Evolutionary conservation across 2,797 vertebrate species (phyloP), one percentile per base, ranked within the genome.

Genomic region (Pangasius sanitwongsei): DNA sequence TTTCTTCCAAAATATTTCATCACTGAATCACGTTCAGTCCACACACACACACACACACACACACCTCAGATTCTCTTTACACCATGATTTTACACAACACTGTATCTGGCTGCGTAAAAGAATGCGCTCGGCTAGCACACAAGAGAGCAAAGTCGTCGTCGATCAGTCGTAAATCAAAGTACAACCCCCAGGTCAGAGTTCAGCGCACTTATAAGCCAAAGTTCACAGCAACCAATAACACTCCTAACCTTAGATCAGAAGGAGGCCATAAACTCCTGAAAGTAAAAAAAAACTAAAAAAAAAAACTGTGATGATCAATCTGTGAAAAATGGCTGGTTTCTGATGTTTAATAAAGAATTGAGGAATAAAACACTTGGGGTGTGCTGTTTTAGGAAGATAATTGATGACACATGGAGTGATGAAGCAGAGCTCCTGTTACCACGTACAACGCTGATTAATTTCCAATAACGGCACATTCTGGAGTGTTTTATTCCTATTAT

Each of bases 111-210:
- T 57, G 80, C 1, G 16, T 41, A 15, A 28, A 69, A 80, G 50
- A 83, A 77, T 89, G 82, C 9, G 23, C 48, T 48, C 70, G 20
- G 31, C 65, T 16, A 75, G 65, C 57, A 41, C 87, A 74, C 75
- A 78, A 87, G 77, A 78, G 77, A 70, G 57, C 57, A 57, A 41
- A 87, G 87, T 67, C 65, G 41, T 82, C 63, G 72, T 2, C 2
- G 87, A 87, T 92, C 87, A 75, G 91, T 82, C 82, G 25, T 91
- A 90, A 92, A 91, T 90, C 89, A 90, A 89, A 88, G 72, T 77
- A 59, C 85, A 86, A 81, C 69, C 84, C 63, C 31, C 37, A 7
- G 88, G 90, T 85, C 91, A 91, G 90, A 91, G 91, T 84, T 90
- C 89, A 90, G 83, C 31, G 57, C 91, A 90, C 89, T 89, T 70